These are phyloP conservation scores for human DNA, from an alignment of 2,113 vertebrate species.

Conservation along the genomic window GRCh38 chr12:93014001-93014500, in stretches of 20 bases:
- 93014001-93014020: too few relatives aligned
- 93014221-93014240: not conserved
- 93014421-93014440: not conserved
- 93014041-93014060: too few relatives aligned
- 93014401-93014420: not conserved
- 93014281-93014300: not conserved
- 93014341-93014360: not conserved
- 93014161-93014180: too few relatives aligned
- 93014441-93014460: not conserved
- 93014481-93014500: not conserved
- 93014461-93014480: not conserved
- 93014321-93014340: not conserved
- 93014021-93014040: too few relatives aligned
- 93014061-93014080: too few relatives aligned
- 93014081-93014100: too few relatives aligned
- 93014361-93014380: not conserved
- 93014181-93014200: too few relatives aligned
- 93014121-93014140: too few relatives aligned
- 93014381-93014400: not conserved
- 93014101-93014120: too few relatives aligned
- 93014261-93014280: not conserved
- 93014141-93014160: too few relatives aligned
- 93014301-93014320: not conserved
- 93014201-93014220: not conserved
- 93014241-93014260: not conserved